Evolutionary conservation across 2,888 invertebrate species (phyloP), one percentile per base, ranked within the genome.

Genomic region (Zele albiditarsus): DNA sequence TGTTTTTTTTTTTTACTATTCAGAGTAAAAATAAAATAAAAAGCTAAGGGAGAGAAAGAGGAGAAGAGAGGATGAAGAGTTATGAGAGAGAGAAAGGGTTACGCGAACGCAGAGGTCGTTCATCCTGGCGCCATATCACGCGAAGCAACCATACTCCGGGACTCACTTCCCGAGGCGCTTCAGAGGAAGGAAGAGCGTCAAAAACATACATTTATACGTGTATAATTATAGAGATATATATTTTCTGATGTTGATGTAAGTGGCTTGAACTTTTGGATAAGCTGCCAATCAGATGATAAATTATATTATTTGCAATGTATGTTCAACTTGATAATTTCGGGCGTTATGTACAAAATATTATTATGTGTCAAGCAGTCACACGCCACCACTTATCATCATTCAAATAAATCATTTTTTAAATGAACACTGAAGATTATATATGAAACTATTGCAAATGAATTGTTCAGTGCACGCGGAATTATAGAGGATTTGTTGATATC

Each of bases 91-190:
- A 58, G 42, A 49, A 63, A 57, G 67, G 66, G 63, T 49, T 58
- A 57, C 28, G 20, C 23, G 75, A 67, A 66, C 33, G 25, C 25
- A 72, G 74, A 79, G 80, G 77, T 80, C 80, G 79, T 80, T 80
- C 79, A 79, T 79, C 79, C 79, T 79, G 23, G 78, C 72, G 74
- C 75, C 72, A 65, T 70, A 76, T 79, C 78, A 80, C 80, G 80
- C 77, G 77, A 80, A 73, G 68, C 74, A 53, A 62, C 58, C 70
- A 14, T 42, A 28, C 72, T 16, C 28, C 25, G 16, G 27, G 62
- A 62, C 16, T 23, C 38, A 63, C 38, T 63, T 63, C 63, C 33
- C 63, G 63, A 33, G 12, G 23, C 31, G 20, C 63, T 38, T 63
- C 31, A 27, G 60, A 60, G 62, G 16, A 62, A 62, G 62, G 31